Percentiles rank a stretch among this genome's conserved stretches.
Conservation (phyloP, 1,140 invertebrate species). For the Calephelis virginiensis region DNA sequence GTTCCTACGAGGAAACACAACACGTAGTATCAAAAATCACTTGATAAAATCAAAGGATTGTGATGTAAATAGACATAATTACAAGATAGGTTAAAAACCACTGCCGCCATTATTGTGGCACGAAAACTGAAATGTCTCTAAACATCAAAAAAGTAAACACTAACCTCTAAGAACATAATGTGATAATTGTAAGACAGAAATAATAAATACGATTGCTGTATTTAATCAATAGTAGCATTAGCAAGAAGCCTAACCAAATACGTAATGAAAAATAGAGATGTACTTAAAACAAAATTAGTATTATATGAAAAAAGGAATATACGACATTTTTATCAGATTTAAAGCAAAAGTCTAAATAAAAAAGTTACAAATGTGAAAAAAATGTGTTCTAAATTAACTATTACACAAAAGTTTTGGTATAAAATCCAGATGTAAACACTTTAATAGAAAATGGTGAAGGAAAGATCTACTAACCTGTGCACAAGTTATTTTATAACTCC, state of each 20-base stretch:
- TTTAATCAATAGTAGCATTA: not conserved
- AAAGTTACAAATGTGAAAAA: conserved; percentile 5
- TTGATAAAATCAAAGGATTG: conserved; percentile 35
- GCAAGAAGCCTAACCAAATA: conserved; percentile 40
- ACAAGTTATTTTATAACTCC: conserved; percentile 53
- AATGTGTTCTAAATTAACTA: not conserved
- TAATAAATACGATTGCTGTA: not conserved
- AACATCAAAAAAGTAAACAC: conserved; percentile 77
- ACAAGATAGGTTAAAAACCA: conserved; percentile 71
- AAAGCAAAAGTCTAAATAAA: conserved; percentile 24
- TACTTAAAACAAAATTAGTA: conserved; percentile 47
- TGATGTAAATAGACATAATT: conserved; percentile 51
- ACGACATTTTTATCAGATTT: conserved; percentile 29
- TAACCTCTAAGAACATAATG: conserved; percentile 49
- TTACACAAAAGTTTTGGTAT: conserved; percentile 63
- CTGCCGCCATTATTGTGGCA: conserved; percentile 77
- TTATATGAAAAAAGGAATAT: conserved; percentile 54
- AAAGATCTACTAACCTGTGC: conserved; percentile 61
- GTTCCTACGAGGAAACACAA: conserved; percentile 68
- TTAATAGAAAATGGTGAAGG: conserved; percentile 58
- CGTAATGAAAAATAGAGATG: conserved; percentile 43
- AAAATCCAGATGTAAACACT: conserved; percentile 78
- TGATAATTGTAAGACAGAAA: not conserved
- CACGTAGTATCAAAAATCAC: conserved; percentile 53
- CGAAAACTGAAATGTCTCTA: conserved; percentile 73